These are phyloP conservation scores for Piprites chloris DNA, from an alignment of 2,113 vertebrate species.

Conservation along the genomic window DNA sequence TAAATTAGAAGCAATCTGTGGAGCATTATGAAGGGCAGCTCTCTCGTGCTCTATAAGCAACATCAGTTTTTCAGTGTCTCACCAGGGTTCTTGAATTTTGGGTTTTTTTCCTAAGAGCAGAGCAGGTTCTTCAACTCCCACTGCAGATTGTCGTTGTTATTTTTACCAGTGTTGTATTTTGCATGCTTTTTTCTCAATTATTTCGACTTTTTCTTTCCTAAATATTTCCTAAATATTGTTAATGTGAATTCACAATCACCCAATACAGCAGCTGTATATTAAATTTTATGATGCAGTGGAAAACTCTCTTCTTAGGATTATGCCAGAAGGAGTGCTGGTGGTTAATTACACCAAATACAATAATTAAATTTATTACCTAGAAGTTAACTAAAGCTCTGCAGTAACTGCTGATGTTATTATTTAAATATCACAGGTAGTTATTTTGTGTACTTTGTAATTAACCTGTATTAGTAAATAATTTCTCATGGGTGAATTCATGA, in stretches of 20 bases:
- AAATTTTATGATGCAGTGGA: conserved; percentile 21
- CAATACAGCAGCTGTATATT: background rate
- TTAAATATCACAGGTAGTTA: background rate
- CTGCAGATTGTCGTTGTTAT: background rate
- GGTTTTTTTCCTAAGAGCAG: background rate
- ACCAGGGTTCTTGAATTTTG: background rate
- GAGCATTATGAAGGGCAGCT: background rate
- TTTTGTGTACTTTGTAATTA: background rate
- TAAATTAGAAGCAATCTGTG: background rate
- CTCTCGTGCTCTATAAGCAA: background rate
- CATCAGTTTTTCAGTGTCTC: background rate
- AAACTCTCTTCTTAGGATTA: background rate
- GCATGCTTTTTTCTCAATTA: background rate
- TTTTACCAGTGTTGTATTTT: background rate
- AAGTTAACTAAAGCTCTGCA: background rate
- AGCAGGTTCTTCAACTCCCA: background rate
- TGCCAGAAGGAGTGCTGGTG: background rate
- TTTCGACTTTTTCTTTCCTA: background rate
- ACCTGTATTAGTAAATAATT: background rate
- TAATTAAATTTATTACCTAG: background rate
- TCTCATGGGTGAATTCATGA: background rate
- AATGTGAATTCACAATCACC: background rate
- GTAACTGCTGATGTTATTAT: background rate
- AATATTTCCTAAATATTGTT: background rate
- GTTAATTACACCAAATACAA: background rate